Percentiles rank a stretch among this genome's conserved stretches.
Evolutionary conservation across 2,113 vertebrate species (phyloP).

Genomic region (Orycteropus afer): DNA sequence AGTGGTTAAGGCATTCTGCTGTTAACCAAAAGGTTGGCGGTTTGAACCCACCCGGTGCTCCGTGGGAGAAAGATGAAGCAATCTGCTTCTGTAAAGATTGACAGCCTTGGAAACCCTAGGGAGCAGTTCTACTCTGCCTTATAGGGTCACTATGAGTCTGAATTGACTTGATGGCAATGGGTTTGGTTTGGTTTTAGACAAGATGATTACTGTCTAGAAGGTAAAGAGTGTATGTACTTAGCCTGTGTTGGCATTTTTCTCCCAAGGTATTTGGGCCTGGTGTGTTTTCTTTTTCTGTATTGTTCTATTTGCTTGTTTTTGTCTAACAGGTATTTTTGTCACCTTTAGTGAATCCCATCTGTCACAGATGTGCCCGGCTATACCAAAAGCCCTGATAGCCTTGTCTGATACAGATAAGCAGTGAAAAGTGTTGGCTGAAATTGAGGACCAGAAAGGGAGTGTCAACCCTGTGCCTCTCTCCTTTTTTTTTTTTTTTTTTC

Average conservation of each 20-base stretch:
- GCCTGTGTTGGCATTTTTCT: conserved; percentile 15
- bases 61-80: no score
- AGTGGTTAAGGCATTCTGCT: no score
- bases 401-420: conserved; percentile 35
- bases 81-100: no score
- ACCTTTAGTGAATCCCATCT: conserved; percentile 8
- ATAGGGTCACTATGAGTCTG: no score
- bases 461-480: neutral
- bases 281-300: conserved; percentile 39
- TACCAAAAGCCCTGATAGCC: conserved; percentile 18
- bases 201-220: neutral
- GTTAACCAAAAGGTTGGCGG: no score
- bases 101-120: no score
- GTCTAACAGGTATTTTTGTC: conserved; percentile 27
- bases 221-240: neutral
- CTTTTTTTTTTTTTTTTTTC: no score
- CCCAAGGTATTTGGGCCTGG: neutral
- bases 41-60: no score
- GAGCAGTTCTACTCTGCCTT: no score
- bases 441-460: neutral
- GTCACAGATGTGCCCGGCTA: neutral
- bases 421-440: conserved; percentile 45
- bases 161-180: no score
- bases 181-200: no score
- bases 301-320: conserved; percentile 55